A percentile compares a stretch with the other conserved stretches of the same genome.
These are phyloP conservation scores for Disparrhopalites patrizii DNA, from an alignment of 2,888 invertebrate genomes.

Conservation along the genomic window DNA sequence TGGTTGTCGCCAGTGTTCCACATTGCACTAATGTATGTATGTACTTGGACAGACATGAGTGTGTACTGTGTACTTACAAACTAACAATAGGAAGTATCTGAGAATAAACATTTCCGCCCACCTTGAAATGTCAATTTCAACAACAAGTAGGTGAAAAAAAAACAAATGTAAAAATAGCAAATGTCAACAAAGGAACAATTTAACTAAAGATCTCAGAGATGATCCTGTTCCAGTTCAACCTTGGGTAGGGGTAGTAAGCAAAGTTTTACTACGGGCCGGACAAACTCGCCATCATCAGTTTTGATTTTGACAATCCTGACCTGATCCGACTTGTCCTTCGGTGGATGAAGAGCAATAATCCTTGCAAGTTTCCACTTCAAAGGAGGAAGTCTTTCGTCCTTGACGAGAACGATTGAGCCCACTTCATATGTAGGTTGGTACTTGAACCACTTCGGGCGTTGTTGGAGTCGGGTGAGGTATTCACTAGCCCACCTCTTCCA, in stretches of 20 bases:
- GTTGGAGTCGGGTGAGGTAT: not conserved
- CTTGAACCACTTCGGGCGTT: not conserved
- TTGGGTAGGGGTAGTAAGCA: not conserved
- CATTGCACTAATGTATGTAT: no score
- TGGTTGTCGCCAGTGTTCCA: no score
- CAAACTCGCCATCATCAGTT: not conserved
- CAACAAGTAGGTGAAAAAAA: no score
- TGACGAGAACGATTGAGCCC: not conserved
- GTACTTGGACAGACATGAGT: no score
- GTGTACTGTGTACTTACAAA: no score
- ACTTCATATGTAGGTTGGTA: not conserved
- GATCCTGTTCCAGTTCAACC: no score
- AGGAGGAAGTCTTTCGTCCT: not conserved
- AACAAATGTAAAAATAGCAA: no score
- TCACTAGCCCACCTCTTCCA: not conserved
- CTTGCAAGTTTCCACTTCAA: not conserved
- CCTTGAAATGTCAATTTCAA: no score
- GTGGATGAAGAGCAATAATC: not conserved
- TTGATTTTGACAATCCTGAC: not conserved
- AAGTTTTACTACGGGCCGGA: not conserved
- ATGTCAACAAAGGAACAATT: no score
- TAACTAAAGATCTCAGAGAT: no score
- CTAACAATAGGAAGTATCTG: no score
- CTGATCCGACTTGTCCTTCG: not conserved
- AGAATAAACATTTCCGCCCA: no score